Evolutionary conservation across 2,888 invertebrate species (phyloP), one percentile per base, ranked within the genome.

Genomic region (Carabus problematicus): DNA sequence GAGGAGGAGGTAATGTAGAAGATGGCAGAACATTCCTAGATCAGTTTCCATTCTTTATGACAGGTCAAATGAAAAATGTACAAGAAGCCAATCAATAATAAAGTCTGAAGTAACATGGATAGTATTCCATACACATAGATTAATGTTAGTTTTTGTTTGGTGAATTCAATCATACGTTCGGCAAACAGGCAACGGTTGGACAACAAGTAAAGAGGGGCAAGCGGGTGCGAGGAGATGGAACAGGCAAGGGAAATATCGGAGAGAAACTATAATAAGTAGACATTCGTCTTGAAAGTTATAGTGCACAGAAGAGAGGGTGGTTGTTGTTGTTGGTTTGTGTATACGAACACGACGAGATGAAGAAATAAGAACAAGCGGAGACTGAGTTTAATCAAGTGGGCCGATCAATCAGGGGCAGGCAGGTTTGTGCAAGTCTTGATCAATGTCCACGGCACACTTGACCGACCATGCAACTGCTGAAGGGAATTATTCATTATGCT

Each of bases 21-120:
- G 49, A 62, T 62, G 61, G 47, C 47, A 49, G 47, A 62, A 62
- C 61, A 62, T 63, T 63, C 54, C 54, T 16, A 19, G 61, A 62
- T 47, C 49, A 63, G 63, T 63, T 63, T 63, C 18, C 52, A 42
- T 63, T 63, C 54, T 16, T n/a, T 39, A 40, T 54, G 63, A 63
- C 63, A 63, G 43, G 41, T 14, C 42, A 42, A 54, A 63, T 63
- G 54, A 54, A 63, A 54, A 63, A 54, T 63, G 18, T 63, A 54
- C 63, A 63, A 63, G 54, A 52, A 43, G 54, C 63, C 43, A 64
- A 64, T 64, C 64, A 64, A 64, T 64, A 64, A 64, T 64, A 64
- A 56, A 42, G 18, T 52, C 14, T 19, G 29, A 43, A 42, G 39
- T 43, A 40, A 8, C 16, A 18, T 7, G 29, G 54, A 63, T 54